These are phyloP conservation scores for Proterorhinus semilunaris DNA, from an alignment of 2,113 vertebrate species.

Conservation along the genomic window DNA sequence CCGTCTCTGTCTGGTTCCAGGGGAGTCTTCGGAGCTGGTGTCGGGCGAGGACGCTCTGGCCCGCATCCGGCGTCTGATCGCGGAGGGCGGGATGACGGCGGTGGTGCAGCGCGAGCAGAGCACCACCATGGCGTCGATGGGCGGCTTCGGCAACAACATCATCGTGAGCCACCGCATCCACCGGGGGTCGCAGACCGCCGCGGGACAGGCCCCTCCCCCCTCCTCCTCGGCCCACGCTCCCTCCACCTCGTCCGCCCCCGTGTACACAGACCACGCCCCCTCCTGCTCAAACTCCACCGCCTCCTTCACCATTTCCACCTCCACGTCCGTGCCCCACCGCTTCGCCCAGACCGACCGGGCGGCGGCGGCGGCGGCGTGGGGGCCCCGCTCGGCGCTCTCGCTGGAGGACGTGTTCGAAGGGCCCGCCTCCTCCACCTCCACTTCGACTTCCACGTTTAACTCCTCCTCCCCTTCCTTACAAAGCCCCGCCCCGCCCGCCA, in stretches of 20 bases:
- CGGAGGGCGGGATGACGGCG: constrained; percentile 95
- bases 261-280: not conserved
- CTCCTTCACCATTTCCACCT: not conserved
- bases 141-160: constrained; percentile 98
- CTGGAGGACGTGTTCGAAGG: constrained; percentile 63
- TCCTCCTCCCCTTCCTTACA: constrained; percentile 40
- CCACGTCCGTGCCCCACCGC: not conserved
- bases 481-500: constrained; percentile 37
- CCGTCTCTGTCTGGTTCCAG: constrained; percentile 41
- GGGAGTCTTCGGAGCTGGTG: constrained; percentile 80
- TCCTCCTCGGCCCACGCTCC: constrained; percentile 28
- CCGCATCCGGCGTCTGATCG: constrained; percentile 92
- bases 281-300: constrained; percentile 5
- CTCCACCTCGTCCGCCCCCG: not conserved
- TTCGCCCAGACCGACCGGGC: constrained; percentile 6
- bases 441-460: constrained; percentile 41
- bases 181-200: constrained; percentile 92
- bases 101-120: constrained; percentile 98
- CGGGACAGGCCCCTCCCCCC: constrained; percentile 50
- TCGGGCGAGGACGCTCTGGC: constrained; percentile 89
- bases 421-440: constrained; percentile 54
- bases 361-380: constrained; percentile 35
- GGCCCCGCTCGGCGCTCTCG: constrained; percentile 7
- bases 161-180: constrained; percentile 98
- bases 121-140: constrained; percentile 99